Evolutionary conservation across 1,140 invertebrate genomes (phyloP), one percentile per base, ranked within the genome.

Genomic region (Drosophila kurseongensis): DNA sequence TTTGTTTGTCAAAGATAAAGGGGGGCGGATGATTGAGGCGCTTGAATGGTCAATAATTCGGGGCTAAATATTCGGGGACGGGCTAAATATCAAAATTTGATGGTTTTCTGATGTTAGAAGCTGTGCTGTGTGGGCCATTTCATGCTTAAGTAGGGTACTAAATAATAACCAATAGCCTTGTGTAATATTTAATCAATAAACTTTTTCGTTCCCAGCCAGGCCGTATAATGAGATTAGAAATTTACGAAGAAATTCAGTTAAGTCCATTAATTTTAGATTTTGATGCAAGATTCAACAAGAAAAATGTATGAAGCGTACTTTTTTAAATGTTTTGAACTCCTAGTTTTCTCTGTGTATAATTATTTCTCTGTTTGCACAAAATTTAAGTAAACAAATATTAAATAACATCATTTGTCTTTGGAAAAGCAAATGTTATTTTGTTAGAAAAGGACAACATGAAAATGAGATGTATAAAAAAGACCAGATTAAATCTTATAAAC

Each of bases 41-140:
- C 41, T 29, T 23, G 48, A 68, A 68, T 68, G 72, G 54, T 75
- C 71, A 75, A 67, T 76, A 66, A 59, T 29, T 68, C 9, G 14
- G 74, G 55, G 74, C 73, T 23, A 23, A 23, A 23, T 23, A 23
- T 23, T 23, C 23, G 23, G 74, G 68, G 73, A 45, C 50, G 51
- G 40, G 44, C 32, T 56, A 42, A 77, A 68, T 77, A 69, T 69
- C 55, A 32, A 61, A 55, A 48, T 58, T 56, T 69, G 40, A 55
- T 47, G 55, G 54, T 35, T 44, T 36, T 61, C 51, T 77, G 74
- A 77, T 77, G 73, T 68, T 61, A 76, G 61, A 44, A 44, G 42
- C 42, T 27, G 48, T 8, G 23, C 14, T 23, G 16, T 36, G 40
- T 10, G 5, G 16, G 38, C 52, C 14, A n/a, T 42, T 55, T 14